Conservation (phyloP, 2,888 invertebrate species). For the Podotricha telesiphe region DNA sequence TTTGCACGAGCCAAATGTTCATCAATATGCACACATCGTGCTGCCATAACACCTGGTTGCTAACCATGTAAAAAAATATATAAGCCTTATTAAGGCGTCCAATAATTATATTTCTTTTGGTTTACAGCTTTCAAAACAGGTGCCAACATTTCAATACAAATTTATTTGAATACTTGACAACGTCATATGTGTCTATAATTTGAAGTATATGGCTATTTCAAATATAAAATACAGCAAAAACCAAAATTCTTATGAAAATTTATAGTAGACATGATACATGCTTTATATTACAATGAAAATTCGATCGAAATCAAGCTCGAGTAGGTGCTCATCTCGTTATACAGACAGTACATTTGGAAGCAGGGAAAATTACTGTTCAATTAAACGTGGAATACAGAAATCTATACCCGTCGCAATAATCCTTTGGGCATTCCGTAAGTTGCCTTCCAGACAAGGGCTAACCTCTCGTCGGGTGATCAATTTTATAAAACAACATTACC, state of each 20-base stretch:
- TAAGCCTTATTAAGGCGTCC: neutral
- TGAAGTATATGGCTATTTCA: neutral
- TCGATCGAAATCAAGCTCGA: conserved; percentile 13
- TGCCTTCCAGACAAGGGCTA: conserved; percentile 57
- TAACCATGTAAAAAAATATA: neutral
- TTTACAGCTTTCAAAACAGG: neutral
- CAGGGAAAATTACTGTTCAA: conserved; percentile 47
- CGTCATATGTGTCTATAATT: conserved; percentile 1
- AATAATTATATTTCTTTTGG: neutral
- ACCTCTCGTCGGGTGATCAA: conserved; percentile 61
- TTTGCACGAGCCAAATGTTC: no score
- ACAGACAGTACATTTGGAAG: conserved; percentile 26
- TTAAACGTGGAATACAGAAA: conserved; percentile 53
- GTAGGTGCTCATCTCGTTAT: conserved; percentile 27
- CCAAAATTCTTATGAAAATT: conserved; percentile 15
- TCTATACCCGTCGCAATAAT: conserved; percentile 64
- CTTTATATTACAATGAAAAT: conserved; percentile 1
- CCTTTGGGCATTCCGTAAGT: conserved; percentile 64
- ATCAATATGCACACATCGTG: no score
- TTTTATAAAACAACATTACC: conserved; percentile 61
- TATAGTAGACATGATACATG: no score
- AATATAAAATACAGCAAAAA: neutral
- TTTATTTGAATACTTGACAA: conserved; percentile 3
- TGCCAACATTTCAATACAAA: neutral
- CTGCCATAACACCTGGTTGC: neutral